Evolutionary conservation across 2,888 invertebrate genomes (phyloP), one percentile per base, ranked within the genome.

Genomic region (Laspeyria flexula): DNA sequence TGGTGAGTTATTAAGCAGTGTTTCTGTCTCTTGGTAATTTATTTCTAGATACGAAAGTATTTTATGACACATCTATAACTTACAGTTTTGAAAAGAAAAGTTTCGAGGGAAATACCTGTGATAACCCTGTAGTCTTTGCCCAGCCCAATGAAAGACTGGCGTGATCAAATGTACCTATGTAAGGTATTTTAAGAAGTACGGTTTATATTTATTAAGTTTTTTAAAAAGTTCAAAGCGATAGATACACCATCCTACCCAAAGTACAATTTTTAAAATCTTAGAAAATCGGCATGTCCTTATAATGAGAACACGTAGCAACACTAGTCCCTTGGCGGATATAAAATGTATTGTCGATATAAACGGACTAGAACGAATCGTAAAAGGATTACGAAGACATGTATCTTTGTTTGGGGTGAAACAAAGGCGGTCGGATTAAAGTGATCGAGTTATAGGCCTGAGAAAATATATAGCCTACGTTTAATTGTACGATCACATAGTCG

Each of bases 291-390:
- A 40, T 43, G 11, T 39, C 43, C 9, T 16, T 23, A 38, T 53
- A 55, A 55, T 60, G 46, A 55, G 41, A 15, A 44, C 47, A 37
- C 42, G 46, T 41, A 43, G 55, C 39, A 38, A 56, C 45, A 59
- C 52, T 46, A 52, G 39, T 54, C 69, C 63, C 65, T 42, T 55
- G 64, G 48, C 55, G 62, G 37, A 55, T 55, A 70, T 71, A 71
- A 78, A 81, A 80, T 75, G 60, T 81, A 79, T 76, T 71, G 74
- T 64, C 71, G 69, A 71, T 73, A 73, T 73, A 75, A 79, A 80
- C 63, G 57, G 68, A 57, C 59, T 64, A 56, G 44, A 64, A 60
- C 60, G 59, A 48, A 52, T 56, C 49, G 62, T 74, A 77, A 76
- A 74, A 72, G 74, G 75, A 76, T 77, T 74, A 72, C 66, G 55